Evolutionary conservation across 2,888 invertebrate species (phyloP), one percentile per base, ranked within the genome.

Genomic region (Parnassius glacialis): DNA sequence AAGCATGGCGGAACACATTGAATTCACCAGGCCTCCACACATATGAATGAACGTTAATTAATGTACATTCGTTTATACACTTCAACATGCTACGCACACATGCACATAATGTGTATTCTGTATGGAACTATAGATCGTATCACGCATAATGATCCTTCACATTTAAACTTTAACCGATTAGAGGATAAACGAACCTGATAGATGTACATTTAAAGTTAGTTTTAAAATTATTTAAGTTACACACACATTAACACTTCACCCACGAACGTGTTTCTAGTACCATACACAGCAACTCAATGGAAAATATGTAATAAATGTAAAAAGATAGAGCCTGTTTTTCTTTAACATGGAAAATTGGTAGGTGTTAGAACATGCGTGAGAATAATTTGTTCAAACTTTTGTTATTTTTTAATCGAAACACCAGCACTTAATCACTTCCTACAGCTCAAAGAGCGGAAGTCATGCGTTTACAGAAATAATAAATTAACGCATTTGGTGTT

Each of bases 371-470:
- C 74, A 74, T 73, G 79, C 83, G 83, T 85, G 85, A 84, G 87
- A 87, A 87, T 80, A 79, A 78, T 74, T 78, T 74, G 75, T 77
- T 78, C 77, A 77, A 84, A 83, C 76, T 82, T 82, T 85, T 83
- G 81, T 85, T 54, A 82, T 78, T 87, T 87, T 85, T 83, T 84
- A 34, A 81, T 81, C 74, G 75, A 79, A 81, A 77, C 74, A 68
- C 71, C 78, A 80, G 73, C 79, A 84, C 79, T 84, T 85, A 89
- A 90, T 90, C 88, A 85, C 87, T 91, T 90, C 90, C 88, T 89
- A 88, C 84, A 84, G 79, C 78, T 80, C 81, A 83, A 87, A 88
- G 87, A 85, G 89, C 88, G 90, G 90, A 90, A 90, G 87, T 85
- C 83, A 75, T 84, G 84, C 79, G 79, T 82, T 85, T 84, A 84